phyloP scores from a whole-genome alignment of 2,888 invertebrate species.

The Epistrophe eligans region DNA sequence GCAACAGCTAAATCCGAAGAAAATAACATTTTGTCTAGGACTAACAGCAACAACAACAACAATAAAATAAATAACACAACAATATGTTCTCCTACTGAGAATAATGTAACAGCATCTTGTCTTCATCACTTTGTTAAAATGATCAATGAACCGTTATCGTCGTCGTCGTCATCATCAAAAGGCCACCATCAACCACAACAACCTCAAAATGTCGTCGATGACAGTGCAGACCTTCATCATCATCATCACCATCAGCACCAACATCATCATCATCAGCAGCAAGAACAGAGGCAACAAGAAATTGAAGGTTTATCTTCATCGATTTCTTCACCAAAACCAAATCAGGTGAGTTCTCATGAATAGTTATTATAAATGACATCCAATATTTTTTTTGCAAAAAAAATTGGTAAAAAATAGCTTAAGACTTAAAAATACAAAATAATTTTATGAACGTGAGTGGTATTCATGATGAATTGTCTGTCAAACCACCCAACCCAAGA shows the following conservation, averaged over 20 bases:
- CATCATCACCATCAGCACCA: constrained; percentile 42
- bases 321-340: constrained; percentile 61
- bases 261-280: constrained; percentile 52
- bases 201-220: constrained; percentile 37
- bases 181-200: constrained; percentile 53
- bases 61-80: constrained; percentile 35
- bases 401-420: no score
- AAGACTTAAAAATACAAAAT: no score
- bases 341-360: constrained; percentile 55
- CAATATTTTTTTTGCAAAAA: no score
- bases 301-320: constrained; percentile 48
- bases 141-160: constrained; percentile 56
- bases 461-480: no score
- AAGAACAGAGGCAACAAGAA: constrained; percentile 60
- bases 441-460: no score
- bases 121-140: constrained; percentile 60
- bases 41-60: constrained; percentile 1
- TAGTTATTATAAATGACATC: no score
- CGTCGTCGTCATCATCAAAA: constrained; percentile 35
- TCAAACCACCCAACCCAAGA: no score
- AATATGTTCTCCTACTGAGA: constrained; percentile 25
- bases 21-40: neutral
- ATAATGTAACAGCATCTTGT: constrained; percentile 33
- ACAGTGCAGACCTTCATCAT: constrained; percentile 57
- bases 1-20: neutral